Conservation (phyloP, 2,113 vertebrate genomes). For the Hiodon alosoides region DNA sequence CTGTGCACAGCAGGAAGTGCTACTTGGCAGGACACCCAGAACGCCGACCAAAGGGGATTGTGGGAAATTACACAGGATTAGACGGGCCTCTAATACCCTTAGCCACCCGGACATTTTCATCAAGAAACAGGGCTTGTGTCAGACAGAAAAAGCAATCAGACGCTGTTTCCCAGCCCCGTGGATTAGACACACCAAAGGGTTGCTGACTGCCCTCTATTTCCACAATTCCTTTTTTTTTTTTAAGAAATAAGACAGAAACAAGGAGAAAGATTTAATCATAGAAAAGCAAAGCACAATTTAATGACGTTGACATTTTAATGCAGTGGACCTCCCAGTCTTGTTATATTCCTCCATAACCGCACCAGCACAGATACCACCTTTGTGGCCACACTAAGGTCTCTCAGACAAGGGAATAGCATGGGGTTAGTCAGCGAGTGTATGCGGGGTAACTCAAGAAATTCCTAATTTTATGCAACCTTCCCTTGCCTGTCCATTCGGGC, state of each 20-base stretch:
- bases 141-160: not conserved
- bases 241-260: not conserved
- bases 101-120: constrained; percentile 3
- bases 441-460: not conserved
- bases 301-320: no score
- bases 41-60: constrained; percentile 9
- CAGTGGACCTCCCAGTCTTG: no score
- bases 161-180: not conserved
- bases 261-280: not conserved
- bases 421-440: not conserved
- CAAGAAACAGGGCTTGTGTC: not conserved
- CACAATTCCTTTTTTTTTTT: not conserved
- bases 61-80: constrained; percentile 17
- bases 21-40: not conserved
- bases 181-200: not conserved
- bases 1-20: not conserved
- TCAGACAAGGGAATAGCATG: not conserved
- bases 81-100: constrained; percentile 2
- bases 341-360: not conserved
- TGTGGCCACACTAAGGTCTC: not conserved
- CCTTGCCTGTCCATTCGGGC: no score
- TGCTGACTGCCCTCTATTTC: not conserved
- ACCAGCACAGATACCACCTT: no score
- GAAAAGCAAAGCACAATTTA: no score
- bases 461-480: not conserved